Percentiles rank a stretch among this genome's conserved stretches.
Evolutionary conservation across 2,888 invertebrate genomes (phyloP).

Genomic region (Glomeris marginata): DNA sequence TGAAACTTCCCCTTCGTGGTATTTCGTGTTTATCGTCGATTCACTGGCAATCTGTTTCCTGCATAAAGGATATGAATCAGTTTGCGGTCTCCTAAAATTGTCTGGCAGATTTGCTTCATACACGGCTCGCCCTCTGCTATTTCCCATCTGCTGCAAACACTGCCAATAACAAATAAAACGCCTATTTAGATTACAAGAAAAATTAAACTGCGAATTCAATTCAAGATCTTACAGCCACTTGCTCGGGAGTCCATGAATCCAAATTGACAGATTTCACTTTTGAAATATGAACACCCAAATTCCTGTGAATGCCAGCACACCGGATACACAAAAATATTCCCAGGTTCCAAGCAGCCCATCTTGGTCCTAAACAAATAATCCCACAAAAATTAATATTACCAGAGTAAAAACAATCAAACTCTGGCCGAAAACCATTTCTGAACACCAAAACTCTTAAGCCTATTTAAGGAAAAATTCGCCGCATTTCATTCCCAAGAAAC

Average conservation of each 20-base stretch:
- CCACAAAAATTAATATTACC: neutral
- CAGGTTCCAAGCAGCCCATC: conserved; percentile 99
- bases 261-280: conserved; percentile 96
- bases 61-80: conserved; percentile 48
- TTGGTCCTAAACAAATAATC: conserved; percentile 52
- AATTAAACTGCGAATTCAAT: neutral
- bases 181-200: neutral
- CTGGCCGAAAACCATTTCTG: too few species aligned
- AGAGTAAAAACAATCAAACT: neutral
- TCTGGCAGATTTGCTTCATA: conserved; percentile 96
- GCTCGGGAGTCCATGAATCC: conserved; percentile 97
- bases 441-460: too few species aligned
- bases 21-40: too few species aligned
- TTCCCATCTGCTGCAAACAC: conserved; percentile 93
- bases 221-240: conserved; percentile 55
- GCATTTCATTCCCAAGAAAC: neutral
- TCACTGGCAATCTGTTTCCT: too few species aligned
- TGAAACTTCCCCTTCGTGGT: neutral
- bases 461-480: neutral
- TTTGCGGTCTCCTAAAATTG: conserved; percentile 87
- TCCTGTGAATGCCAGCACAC: conserved; percentile 97
- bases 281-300: conserved; percentile 96
- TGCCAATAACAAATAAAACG: conserved; percentile 31
- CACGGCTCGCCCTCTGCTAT: conserved; percentile 86
- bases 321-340: conserved; percentile 97